Evolutionary conservation across 2,797 vertebrate species (phyloP), one percentile per base, ranked within the genome.

Genomic region (Gobionotothen gibberifrons): DNA sequence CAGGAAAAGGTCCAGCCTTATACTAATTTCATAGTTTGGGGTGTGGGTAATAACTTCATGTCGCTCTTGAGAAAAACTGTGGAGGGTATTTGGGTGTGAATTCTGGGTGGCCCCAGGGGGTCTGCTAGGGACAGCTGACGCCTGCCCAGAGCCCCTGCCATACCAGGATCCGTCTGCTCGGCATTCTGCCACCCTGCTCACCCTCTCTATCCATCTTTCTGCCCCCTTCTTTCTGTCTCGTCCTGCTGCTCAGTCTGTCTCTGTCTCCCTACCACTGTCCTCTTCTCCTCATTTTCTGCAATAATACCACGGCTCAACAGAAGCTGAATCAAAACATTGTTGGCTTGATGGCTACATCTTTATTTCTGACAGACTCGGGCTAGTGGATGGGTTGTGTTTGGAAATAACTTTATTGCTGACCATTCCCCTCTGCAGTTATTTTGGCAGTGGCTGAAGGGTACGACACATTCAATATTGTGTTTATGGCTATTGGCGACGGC

Each of bases 71-170:
- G 70, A 78, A 48, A 82, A 76, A 78, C 76, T 66, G 80, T 51
- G 59, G 74, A 81, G 84, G 55, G 75, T 83, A 88, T 90, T 87
- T 89, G 86, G 88, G 89, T 90, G 87, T 86, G 86, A 91, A 89
- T 91, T 90, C 84, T 81, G 78, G 78, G 84, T 52, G 81, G 82
- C 85, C 82, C 84, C 87, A 72, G 88, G 93, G 85, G 90, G 89
- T 90, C 88, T 86, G 81, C 76, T 69, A 85, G 78, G 90, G 87
- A 91, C 93, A 94, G 91, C 91, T 93, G 92, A 93, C 78, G 90
- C 92, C 90, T 87, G 89, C 88, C 82, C 86, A 89, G 82, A 87
- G 82, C 90, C 87, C 89, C 82, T 81, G 85, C 89, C 89, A 88
- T 90, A 90, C 88, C 87, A 92, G 85, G 85, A 89, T 85, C 90